Percentiles rank a stretch among this genome's conserved stretches.
Conservation (phyloP, 2,888 invertebrate genomes). For the Seira musarum region DNA sequence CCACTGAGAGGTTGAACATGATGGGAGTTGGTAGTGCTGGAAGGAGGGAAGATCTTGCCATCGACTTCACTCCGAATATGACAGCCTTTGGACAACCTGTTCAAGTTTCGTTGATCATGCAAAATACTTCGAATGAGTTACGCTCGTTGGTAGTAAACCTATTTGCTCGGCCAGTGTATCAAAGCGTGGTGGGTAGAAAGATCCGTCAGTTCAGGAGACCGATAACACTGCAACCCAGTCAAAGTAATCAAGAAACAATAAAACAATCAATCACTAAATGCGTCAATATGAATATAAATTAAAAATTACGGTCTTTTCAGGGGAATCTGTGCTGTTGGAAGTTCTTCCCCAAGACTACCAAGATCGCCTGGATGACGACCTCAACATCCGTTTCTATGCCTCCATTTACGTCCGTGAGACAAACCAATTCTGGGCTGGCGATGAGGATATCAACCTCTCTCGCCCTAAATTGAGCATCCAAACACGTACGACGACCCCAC, state of each 20-base stretch:
- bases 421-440: slow-evolving; percentile 82
- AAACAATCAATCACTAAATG: neutral
- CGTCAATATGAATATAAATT: neutral
- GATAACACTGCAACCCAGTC: slow-evolving; percentile 77
- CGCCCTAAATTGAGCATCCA: slow-evolving; percentile 80
- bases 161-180: slow-evolving; percentile 80
- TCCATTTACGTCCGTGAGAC: slow-evolving; percentile 82
- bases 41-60: slow-evolving; percentile 78
- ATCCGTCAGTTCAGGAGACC: slow-evolving; percentile 78
- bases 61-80: slow-evolving; percentile 75
- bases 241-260: slow-evolving; percentile 72
- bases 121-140: slow-evolving; percentile 78
- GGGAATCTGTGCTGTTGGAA: slow-evolving; percentile 77
- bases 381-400: slow-evolving; percentile 82
- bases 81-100: slow-evolving; percentile 80
- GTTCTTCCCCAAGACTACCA: slow-evolving; percentile 80
- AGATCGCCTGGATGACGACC: slow-evolving; percentile 81
- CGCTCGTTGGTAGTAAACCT: slow-evolving; percentile 79
- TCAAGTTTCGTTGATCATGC: slow-evolving; percentile 73
- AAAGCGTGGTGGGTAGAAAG: slow-evolving; percentile 79
- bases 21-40: slow-evolving; percentile 72
- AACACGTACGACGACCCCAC: slow-evolving; percentile 70
- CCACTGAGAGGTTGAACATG: slow-evolving; percentile 33
- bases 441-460: slow-evolving; percentile 81
- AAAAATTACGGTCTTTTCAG: slow-evolving; percentile 70